phyloP scores from a whole-genome alignment of 2,888 invertebrate genomes.

The Enchytraeus crypticus region DNA sequence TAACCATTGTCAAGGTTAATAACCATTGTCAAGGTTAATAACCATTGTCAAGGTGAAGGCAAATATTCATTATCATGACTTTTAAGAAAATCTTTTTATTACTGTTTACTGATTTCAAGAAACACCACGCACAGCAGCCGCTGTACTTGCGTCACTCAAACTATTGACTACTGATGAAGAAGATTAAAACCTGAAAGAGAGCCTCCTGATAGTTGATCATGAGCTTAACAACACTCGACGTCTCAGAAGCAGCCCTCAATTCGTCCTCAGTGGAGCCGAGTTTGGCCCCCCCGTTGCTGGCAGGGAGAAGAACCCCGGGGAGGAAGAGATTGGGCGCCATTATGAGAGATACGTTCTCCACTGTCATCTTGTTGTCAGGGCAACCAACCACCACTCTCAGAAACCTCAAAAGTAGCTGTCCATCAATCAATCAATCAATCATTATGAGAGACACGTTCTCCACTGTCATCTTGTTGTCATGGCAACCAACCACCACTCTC shows the following conservation, averaged over 20 bases:
- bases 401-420: conserved; percentile 66
- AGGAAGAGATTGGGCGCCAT: conserved; percentile 76
- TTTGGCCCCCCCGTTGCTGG: not conserved
- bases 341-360: conserved; percentile 86
- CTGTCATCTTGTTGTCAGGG: conserved; percentile 74
- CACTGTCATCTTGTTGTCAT: conserved; percentile 76
- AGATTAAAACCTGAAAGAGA: too few species aligned
- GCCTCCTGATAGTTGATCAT: not conserved
- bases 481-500: conserved; percentile 60
- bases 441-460: conserved; percentile 90
- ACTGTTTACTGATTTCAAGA: too few species aligned
- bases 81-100: too few species aligned
- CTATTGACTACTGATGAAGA: too few species aligned
- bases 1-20: too few species aligned
- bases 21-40: too few species aligned
- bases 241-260: not conserved
- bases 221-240: not conserved
- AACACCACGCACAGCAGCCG: too few species aligned
- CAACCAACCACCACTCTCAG: conserved; percentile 63
- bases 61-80: too few species aligned
- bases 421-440: conserved; percentile 10
- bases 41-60: too few species aligned
- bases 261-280: not conserved
- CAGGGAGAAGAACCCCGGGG: not conserved
- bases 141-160: too few species aligned